Conservation (phyloP, 2,888 invertebrate species). For the Lasius platythorax region DNA sequence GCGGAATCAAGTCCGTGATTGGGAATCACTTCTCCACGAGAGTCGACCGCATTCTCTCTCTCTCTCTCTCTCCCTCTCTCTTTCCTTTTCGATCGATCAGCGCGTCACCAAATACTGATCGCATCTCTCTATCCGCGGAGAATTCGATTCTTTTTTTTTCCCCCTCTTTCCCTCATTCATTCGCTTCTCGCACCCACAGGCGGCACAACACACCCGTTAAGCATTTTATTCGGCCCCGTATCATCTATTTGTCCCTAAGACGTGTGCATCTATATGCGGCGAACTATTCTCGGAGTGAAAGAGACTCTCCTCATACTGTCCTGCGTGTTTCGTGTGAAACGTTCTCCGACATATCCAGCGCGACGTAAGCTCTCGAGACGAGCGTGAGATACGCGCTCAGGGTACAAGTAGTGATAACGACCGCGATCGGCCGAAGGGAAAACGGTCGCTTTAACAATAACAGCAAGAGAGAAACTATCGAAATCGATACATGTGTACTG, state of each 20-base stretch:
- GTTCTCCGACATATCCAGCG: conserved; percentile 23
- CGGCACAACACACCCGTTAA: conserved; percentile 74
- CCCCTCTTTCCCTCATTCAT: conserved; percentile 67
- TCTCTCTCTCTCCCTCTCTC: background rate
- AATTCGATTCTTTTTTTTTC: conserved; percentile 54
- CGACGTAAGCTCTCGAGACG: conserved; percentile 14
- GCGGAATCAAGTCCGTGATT: conserved; percentile 44
- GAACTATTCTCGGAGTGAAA: conserved; percentile 77
- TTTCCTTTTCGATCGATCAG: conserved; percentile 21
- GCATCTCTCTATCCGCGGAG: conserved; percentile 33
- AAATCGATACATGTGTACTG: background rate
- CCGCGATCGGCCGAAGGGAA: background rate
- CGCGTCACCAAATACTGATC: conserved; percentile 52
- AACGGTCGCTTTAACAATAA: background rate
- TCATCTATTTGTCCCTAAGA: conserved; percentile 75
- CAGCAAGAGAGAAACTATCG: background rate
- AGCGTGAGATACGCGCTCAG: conserved; percentile 16
- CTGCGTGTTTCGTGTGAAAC: conserved; percentile 62
- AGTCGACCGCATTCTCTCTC: conserved; percentile 1
- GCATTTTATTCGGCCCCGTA: conserved; percentile 72
- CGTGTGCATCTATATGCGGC: conserved; percentile 71
- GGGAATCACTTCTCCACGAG: conserved; percentile 26
- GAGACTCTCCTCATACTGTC: conserved; percentile 63
- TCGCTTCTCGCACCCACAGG: conserved; percentile 62
- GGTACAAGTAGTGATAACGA: background rate